A percentile compares a stretch with the other conserved stretches of the same genome.
Evolutionary conservation across 2,888 invertebrate species (phyloP).

Genomic region (Melanostoma mellinum): DNA sequence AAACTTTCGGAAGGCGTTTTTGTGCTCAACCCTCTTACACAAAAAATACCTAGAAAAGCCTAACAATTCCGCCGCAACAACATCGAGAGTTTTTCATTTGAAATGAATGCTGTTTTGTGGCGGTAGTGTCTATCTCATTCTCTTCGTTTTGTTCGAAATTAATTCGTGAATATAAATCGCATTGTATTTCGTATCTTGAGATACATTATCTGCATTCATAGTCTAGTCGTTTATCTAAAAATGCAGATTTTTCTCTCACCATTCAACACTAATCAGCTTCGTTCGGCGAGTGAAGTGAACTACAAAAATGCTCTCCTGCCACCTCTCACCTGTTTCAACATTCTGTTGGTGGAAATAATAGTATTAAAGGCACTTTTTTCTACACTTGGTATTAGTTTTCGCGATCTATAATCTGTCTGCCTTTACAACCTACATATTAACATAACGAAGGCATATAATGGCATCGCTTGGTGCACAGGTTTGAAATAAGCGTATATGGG

Average conservation of each 20-base stretch:
- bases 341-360: no score
- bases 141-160: constrained; percentile 42
- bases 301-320: neutral
- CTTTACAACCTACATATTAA: constrained; percentile 8
- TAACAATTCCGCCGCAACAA: constrained; percentile 57
- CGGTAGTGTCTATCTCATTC: constrained; percentile 43
- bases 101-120: constrained; percentile 24
- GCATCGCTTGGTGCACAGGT: no score
- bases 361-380: neutral
- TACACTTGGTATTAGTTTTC: constrained; percentile 31
- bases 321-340: neutral
- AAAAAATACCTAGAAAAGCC: constrained; percentile 52
- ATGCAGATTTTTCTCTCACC: constrained; percentile 68
- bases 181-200: constrained; percentile 60
- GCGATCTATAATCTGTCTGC: constrained; percentile 36
- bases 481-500: neutral
- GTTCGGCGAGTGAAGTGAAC: neutral
- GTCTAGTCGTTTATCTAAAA: constrained; percentile 74
- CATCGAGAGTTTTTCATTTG: constrained; percentile 58
- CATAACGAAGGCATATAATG: no score
- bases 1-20: constrained; percentile 64
- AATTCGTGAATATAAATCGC: constrained; percentile 59
- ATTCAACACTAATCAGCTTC: constrained; percentile 13
- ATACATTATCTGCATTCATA: constrained; percentile 74
- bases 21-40: constrained; percentile 61